Conservation (phyloP, 2,888 invertebrate species). For the Lasioglossum morio region DNA sequence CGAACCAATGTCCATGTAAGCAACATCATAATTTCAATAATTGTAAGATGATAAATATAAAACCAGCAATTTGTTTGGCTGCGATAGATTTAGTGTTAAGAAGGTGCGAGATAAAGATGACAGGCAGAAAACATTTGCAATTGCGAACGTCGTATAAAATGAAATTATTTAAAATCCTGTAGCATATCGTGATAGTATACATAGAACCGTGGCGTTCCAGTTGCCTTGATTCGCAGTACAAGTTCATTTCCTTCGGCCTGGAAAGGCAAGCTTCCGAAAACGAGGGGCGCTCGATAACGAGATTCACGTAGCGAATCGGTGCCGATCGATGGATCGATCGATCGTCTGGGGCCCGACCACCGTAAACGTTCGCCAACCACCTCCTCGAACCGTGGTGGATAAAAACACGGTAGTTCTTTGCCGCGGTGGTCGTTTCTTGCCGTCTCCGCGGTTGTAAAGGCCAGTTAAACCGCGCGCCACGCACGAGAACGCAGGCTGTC, state of each 20-base stretch:
- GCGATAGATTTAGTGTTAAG: no score
- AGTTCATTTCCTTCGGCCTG: conserved; percentile 4
- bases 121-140: no score
- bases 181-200: background rate
- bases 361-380: conserved; percentile 50
- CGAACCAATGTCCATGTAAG: no score
- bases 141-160: background rate
- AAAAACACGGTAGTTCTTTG: conserved; percentile 51
- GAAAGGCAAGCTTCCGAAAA: conserved; percentile 19
- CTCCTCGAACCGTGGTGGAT: conserved; percentile 33
- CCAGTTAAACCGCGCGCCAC: conserved; percentile 46
- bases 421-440: conserved; percentile 47
- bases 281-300: conserved; percentile 39
- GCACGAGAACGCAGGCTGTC: conserved; percentile 29
- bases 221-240: background rate
- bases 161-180: background rate
- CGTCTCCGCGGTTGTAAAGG: conserved; percentile 35
- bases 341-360: conserved; percentile 33
- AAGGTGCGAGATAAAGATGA: no score
- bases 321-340: conserved; percentile 33
- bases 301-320: conserved; percentile 51
- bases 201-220: background rate
- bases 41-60: no score
- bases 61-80: no score
- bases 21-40: no score